A percentile compares a stretch with the other conserved stretches of the same genome.
These are phyloP conservation scores for Aviceda subcristata DNA, from an alignment of 2,113 vertebrate species.

Conservation along the genomic window DNA sequence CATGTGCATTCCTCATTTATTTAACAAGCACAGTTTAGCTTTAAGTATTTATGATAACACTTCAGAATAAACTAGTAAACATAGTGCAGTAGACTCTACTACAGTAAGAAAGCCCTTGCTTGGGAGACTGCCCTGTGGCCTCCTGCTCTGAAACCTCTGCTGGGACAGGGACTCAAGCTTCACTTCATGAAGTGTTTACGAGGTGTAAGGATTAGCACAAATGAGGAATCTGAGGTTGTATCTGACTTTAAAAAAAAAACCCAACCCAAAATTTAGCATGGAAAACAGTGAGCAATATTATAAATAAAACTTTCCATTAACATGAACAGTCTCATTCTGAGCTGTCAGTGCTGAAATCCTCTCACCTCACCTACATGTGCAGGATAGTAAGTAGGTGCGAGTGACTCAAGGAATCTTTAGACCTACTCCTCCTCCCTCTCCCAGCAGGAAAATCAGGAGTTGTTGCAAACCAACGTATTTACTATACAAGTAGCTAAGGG, in stretches of 20 bases:
- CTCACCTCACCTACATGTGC: background rate
- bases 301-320: background rate
- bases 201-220: background rate
- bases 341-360: background rate
- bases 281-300: background rate
- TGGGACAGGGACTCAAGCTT: background rate
- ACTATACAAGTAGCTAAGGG: background rate
- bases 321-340: background rate
- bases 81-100: background rate
- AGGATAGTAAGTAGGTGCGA: background rate
- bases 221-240: background rate
- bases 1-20: slow-evolving; percentile 49
- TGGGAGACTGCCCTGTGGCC: background rate
- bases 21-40: slow-evolving; percentile 60
- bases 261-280: background rate
- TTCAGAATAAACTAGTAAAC: slow-evolving; percentile 45
- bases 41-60: slow-evolving; percentile 55
- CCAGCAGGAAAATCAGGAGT: background rate
- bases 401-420: background rate
- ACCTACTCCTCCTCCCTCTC: background rate
- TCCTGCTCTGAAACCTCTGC: background rate
- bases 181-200: background rate
- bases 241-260: background rate
- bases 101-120: background rate
- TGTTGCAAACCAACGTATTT: background rate